Percentiles rank a stretch among this genome's conserved stretches.
Conservation (phyloP, 1,140 invertebrate species). For the Maniola jurtina region DNA sequence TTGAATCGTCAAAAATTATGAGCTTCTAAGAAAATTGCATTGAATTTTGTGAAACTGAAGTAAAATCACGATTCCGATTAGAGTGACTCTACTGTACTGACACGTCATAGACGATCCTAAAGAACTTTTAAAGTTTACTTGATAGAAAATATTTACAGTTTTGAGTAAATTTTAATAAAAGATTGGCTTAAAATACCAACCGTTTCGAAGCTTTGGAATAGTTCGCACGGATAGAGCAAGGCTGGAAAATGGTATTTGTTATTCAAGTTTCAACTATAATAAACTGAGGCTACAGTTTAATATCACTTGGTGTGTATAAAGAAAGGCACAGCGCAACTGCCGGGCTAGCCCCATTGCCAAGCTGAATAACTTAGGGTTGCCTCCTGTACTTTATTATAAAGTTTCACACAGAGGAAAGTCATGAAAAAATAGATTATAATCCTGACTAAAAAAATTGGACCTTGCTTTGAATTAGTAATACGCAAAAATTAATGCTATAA, state of each 20-base stretch:
- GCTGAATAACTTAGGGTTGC: slow-evolving; percentile 1
- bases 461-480: too few relatives aligned
- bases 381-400: not conserved
- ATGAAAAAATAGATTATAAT: too few relatives aligned
- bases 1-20: too few relatives aligned
- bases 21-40: too few relatives aligned
- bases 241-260: not conserved
- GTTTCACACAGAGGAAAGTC: not conserved
- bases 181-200: slow-evolving; percentile 5
- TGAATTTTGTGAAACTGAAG: too few relatives aligned
- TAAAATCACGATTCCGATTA: too few relatives aligned
- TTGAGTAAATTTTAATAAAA: slow-evolving; percentile 6
- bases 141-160: not conserved
- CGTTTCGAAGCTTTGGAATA: slow-evolving; percentile 4
- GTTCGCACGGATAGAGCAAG: slow-evolving; percentile 17
- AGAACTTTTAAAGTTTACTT: not conserved
- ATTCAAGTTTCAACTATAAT: not conserved
- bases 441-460: too few relatives aligned
- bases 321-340: slow-evolving; percentile 22
- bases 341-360: slow-evolving; percentile 15
- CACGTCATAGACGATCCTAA: too few relatives aligned
- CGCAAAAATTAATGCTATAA: too few relatives aligned
- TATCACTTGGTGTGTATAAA: slow-evolving; percentile 17
- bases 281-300: not conserved
- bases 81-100: too few relatives aligned